Conservation (phyloP, 1,140 invertebrate species). For the Streblospio benedicti region DNA sequence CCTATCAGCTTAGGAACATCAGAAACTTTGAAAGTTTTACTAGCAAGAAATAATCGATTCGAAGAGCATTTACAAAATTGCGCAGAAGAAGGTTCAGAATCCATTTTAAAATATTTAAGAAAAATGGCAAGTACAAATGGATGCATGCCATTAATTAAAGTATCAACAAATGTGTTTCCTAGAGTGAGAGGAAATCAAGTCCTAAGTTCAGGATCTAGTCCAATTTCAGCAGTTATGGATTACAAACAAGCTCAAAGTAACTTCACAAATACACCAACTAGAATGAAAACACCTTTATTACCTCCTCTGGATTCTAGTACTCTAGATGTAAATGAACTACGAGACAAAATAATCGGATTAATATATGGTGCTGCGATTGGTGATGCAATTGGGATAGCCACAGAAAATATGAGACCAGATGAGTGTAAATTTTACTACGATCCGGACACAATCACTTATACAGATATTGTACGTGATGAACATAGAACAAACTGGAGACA, state of each 20-base stretch:
- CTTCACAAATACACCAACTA: slow-evolving; percentile 41
- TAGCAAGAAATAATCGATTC: slow-evolving; percentile 36
- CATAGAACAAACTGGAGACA: slow-evolving; percentile 39
- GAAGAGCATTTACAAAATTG: slow-evolving; percentile 36
- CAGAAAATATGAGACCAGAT: slow-evolving; percentile 41
- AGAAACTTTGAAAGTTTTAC: slow-evolving; percentile 29
- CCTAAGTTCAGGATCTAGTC: slow-evolving; percentile 35
- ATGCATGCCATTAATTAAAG: not conserved
- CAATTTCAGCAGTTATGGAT: slow-evolving; percentile 40
- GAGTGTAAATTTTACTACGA: slow-evolving; percentile 44
- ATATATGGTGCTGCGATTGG: slow-evolving; percentile 48
- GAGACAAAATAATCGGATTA: slow-evolving; percentile 42
- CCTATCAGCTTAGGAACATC: slow-evolving; percentile 37
- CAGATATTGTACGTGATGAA: slow-evolving; percentile 38
- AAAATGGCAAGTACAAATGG: not conserved
- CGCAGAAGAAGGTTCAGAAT: slow-evolving; percentile 40
- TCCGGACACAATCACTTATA: slow-evolving; percentile 28
- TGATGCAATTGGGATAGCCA: slow-evolving; percentile 44
- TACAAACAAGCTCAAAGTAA: slow-evolving; percentile 46
- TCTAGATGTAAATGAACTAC: slow-evolving; percentile 34
- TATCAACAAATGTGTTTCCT: slow-evolving; percentile 32
- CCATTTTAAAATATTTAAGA: slow-evolving; percentile 21
- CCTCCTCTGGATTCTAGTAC: slow-evolving; percentile 34
- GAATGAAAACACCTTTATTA: slow-evolving; percentile 43
- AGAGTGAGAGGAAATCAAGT: slow-evolving; percentile 38